These are phyloP conservation scores for Cherax destructor DNA, from an alignment of 1,140 invertebrate species.

Conservation along the genomic window DNA sequence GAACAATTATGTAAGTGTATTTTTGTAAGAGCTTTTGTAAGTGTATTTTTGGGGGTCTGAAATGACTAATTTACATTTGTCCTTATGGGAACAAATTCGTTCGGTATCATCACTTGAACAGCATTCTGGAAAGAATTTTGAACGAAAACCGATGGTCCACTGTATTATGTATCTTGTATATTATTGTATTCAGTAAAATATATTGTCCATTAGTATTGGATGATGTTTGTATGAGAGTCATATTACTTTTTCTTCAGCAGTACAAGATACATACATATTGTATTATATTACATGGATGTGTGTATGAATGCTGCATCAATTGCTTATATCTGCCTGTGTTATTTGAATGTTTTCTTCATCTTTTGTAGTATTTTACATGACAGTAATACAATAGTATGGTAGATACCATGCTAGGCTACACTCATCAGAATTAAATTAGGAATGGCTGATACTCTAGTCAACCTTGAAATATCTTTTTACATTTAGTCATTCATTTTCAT, in stretches of 20 bases:
- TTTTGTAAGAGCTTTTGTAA: too few species aligned
- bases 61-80: too few species aligned
- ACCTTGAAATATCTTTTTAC: background rate
- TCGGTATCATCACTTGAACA: too few species aligned
- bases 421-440: background rate
- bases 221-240: background rate
- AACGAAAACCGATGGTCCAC: too few species aligned
- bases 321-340: constrained; percentile 1
- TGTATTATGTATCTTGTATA: too few species aligned
- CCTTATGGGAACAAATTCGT: too few species aligned
- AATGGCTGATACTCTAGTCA: background rate
- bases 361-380: background rate
- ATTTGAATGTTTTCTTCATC: background rate
- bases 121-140: too few species aligned
- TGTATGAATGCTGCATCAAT: background rate
- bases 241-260: background rate
- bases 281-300: background rate
- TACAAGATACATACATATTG: background rate
- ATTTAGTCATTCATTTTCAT: background rate
- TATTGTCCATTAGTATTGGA: background rate
- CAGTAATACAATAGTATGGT: background rate
- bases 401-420: background rate
- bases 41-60: too few species aligned
- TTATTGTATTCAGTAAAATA: background rate
- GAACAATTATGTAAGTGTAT: too few species aligned